These are phyloP conservation scores for Mastomys coucha DNA, from an alignment of 2,113 vertebrate genomes.

Conservation along the genomic window DNA sequence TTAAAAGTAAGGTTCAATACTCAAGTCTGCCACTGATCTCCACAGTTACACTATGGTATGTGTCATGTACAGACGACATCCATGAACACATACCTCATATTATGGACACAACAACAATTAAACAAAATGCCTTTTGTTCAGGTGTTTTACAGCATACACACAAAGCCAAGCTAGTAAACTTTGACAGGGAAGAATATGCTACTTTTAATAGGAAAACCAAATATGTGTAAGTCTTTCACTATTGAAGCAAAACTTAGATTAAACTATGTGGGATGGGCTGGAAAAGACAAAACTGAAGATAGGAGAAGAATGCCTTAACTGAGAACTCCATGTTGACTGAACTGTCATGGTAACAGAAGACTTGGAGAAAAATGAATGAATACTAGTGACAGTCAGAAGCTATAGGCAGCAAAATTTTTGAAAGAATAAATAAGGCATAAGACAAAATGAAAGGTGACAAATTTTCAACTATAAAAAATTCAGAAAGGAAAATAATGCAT, in stretches of 20 bases:
- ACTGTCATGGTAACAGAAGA: background rate
- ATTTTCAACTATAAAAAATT: background rate
- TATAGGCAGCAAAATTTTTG: background rate
- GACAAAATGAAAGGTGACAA: background rate
- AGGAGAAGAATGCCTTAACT: background rate
- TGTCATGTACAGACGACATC: background rate
- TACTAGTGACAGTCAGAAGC: background rate
- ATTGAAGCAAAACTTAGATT: background rate
- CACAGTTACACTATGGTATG: background rate
- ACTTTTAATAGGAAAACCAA: background rate
- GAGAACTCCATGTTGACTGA: background rate
- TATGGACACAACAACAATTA: background rate
- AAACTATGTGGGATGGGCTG: background rate
- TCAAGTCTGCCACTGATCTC: background rate
- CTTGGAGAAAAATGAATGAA: background rate
- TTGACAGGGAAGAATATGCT: background rate
- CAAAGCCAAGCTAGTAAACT: background rate
- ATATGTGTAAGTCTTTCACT: background rate
- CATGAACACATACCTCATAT: background rate
- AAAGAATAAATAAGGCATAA: background rate
- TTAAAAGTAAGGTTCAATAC: background rate
- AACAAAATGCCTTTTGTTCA: background rate
- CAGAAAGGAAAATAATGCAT: background rate
- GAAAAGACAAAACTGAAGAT: background rate
- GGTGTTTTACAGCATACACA: background rate